Conservation (phyloP, 2,888 invertebrate genomes). For the Boloria euphrosyne region DNA sequence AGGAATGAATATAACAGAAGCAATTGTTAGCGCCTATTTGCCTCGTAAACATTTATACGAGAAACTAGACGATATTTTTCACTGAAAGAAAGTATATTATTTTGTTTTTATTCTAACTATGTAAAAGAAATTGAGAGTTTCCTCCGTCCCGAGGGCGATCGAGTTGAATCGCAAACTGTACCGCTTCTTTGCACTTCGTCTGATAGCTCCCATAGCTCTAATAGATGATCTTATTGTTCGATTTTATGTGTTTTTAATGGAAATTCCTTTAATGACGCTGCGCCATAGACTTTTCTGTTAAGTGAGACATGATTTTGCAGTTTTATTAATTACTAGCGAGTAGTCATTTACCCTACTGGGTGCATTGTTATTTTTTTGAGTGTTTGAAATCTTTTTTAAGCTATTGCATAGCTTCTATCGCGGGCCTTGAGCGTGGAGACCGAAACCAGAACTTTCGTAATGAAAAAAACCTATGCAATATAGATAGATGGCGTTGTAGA, state of each 20-base stretch:
- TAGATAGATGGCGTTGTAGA: too few species aligned
- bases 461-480: too few species aligned
- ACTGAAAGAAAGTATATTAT: constrained; percentile 8
- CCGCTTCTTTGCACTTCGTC: constrained; percentile 20
- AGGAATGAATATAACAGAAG: constrained; percentile 6
- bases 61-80: constrained; percentile 19
- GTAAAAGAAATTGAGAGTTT: constrained; percentile 24
- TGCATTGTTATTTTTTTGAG: too few species aligned
- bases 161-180: constrained; percentile 15
- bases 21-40: constrained; percentile 15
- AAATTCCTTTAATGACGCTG: constrained; percentile 15
- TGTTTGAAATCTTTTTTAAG: too few species aligned
- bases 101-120: constrained; percentile 19
- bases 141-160: constrained; percentile 7
- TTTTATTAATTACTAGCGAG: too few species aligned
- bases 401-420: too few species aligned
- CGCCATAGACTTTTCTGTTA: too few species aligned
- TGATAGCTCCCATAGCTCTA: constrained; percentile 26
- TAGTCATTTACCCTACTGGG: too few species aligned
- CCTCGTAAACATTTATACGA: constrained; percentile 15
- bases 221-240: constrained; percentile 26
- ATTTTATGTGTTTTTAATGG: constrained; percentile 18
- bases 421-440: too few species aligned
- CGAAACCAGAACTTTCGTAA: too few species aligned
- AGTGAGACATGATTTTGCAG: too few species aligned